Evolutionary conservation across 2,113 vertebrate species (phyloP).

Genomic region (Neogale vison): DNA sequence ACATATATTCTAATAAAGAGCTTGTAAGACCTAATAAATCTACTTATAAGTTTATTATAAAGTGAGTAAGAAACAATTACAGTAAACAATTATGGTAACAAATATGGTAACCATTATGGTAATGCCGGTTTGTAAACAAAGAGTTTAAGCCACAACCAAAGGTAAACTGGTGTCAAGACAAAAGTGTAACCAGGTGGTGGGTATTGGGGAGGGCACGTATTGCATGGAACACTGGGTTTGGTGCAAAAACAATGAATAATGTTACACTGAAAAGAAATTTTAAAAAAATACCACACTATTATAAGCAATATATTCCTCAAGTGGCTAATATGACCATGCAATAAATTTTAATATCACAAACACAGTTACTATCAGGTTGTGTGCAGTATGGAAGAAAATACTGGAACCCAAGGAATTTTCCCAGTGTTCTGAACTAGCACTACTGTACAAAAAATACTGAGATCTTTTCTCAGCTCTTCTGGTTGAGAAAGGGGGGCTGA

Average conservation of each 20-base stretch:
- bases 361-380: background rate
- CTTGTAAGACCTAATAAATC: background rate
- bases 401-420: background rate
- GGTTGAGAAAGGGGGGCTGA: background rate
- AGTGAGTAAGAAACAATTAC: background rate
- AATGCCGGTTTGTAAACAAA: background rate
- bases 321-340: background rate
- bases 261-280: no score
- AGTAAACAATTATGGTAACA: background rate
- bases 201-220: no score
- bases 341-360: background rate
- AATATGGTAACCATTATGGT: background rate
- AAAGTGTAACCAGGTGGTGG: background rate
- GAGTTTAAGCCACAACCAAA: background rate
- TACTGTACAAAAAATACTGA: background rate
- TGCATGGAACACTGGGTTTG: no score
- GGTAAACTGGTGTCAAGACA: background rate
- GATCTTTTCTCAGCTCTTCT: background rate
- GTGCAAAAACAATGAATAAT: no score
- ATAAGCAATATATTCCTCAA: background rate
- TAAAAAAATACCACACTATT: no score
- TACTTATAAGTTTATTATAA: background rate
- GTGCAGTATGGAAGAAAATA: background rate
- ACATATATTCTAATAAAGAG: background rate
- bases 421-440: background rate